Percentiles rank a stretch among this genome's conserved stretches.
Conservation (phyloP, 2,113 vertebrate genomes). For the Forbesichthys papilliferus region DNA sequence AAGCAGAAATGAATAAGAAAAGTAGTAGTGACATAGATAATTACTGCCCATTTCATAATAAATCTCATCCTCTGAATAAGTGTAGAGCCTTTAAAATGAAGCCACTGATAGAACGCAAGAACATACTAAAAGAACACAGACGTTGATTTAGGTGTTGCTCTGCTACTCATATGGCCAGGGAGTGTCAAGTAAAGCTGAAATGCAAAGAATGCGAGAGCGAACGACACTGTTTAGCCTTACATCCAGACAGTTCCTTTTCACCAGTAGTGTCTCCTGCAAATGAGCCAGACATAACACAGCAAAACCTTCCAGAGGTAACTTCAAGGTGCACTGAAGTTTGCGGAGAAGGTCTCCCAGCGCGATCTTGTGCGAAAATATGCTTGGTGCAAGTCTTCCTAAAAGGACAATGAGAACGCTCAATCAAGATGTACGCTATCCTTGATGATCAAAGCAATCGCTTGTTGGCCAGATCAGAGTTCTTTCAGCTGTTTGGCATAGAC, state of each 20-base stretch:
- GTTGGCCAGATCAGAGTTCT: slow-evolving; percentile 22
- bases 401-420: background rate
- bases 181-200: slow-evolving; percentile 2
- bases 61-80: slow-evolving; percentile 21
- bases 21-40: background rate
- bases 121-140: slow-evolving; percentile 18
- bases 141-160: slow-evolving; percentile 27
- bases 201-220: slow-evolving; percentile 20
- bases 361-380: slow-evolving; percentile 22
- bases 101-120: slow-evolving; percentile 11
- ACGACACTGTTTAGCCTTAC: slow-evolving; percentile 16
- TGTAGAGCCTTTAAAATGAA: slow-evolving; percentile 33
- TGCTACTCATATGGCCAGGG: background rate
- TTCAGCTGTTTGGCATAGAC: slow-evolving; percentile 15
- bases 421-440: slow-evolving; percentile 24
- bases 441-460: slow-evolving; percentile 32
- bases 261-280: background rate
- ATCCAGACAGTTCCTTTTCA: background rate
- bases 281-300: background rate
- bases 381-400: slow-evolving; percentile 14
- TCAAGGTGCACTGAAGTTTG: slow-evolving; percentile 35
- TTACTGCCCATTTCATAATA: slow-evolving; percentile 29
- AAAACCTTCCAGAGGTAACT: background rate
- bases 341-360: background rate
- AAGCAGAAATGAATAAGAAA: background rate